A percentile compares a stretch with the other conserved stretches of the same genome.
phyloP scores from a whole-genome alignment of 1,140 invertebrate genomes.

The Coboldia fuscipes region DNA sequence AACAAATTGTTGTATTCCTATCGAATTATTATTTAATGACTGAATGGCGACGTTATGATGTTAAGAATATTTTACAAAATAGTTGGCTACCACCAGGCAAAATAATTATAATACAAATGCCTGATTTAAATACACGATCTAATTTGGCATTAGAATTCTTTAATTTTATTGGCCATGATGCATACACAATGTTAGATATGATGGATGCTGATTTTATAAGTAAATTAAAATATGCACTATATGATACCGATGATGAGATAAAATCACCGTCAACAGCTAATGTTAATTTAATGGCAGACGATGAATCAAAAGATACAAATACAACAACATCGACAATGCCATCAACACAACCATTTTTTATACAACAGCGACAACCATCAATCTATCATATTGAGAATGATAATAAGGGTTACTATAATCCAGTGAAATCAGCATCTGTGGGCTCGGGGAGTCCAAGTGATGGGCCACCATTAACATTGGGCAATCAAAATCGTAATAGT shows the following conservation, averaged over 20 bases:
- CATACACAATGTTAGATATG: slow-evolving; percentile 61
- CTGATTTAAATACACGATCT: slow-evolving; percentile 43
- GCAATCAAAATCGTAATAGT: background rate
- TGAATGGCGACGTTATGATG: slow-evolving; percentile 67
- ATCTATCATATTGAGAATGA: too few species aligned
- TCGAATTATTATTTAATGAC: slow-evolving; percentile 68
- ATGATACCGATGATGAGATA: slow-evolving; percentile 21
- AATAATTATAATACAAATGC: slow-evolving; percentile 58
- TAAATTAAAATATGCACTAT: slow-evolving; percentile 54
- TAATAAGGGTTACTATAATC: slow-evolving; percentile 12
- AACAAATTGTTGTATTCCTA: slow-evolving; percentile 57
- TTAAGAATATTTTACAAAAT: slow-evolving; percentile 61
- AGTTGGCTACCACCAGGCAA: slow-evolving; percentile 52
- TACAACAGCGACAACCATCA: too few species aligned
- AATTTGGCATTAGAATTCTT: slow-evolving; percentile 63
- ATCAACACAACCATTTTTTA: too few species aligned
- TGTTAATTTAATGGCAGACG: slow-evolving; percentile 20
- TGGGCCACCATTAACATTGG: background rate
- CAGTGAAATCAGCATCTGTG: slow-evolving; percentile 11
- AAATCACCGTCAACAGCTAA: slow-evolving; percentile 25
- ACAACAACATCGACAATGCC: too few species aligned
- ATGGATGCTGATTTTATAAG: slow-evolving; percentile 69
- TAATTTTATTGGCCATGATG: slow-evolving; percentile 51
- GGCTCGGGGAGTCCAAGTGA: too few species aligned
- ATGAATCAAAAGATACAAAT: slow-evolving; percentile 11